These are phyloP conservation scores for Vulpes lagopus DNA, from an alignment of 2,113 vertebrate species.

Conservation along the genomic window DNA sequence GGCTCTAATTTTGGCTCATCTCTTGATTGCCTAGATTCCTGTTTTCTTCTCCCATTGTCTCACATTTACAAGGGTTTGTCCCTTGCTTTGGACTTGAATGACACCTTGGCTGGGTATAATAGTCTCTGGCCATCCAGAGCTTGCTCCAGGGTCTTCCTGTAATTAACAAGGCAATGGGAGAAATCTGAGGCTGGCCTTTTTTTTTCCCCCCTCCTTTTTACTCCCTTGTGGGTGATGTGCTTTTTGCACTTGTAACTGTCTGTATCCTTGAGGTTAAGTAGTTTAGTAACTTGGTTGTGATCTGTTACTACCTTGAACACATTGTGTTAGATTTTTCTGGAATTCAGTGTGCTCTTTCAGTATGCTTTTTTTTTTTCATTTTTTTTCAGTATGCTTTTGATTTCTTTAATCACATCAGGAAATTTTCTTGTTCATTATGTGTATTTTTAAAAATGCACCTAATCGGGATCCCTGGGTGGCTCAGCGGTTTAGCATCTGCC, in stretches of 20 bases:
- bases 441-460: neutral
- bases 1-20: neutral
- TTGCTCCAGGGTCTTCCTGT: neutral
- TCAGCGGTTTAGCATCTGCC: too few species aligned
- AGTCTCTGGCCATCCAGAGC: neutral
- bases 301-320: neutral
- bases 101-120: neutral
- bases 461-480: too few species aligned
- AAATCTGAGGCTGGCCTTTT: neutral
- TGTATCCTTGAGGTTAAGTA: neutral
- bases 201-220: rapidly evolving
- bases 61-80: neutral
- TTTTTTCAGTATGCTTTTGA: neutral
- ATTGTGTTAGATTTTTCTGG: neutral
- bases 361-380: too few species aligned
- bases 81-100: neutral
- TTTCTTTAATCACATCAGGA: neutral
- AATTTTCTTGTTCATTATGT: neutral
- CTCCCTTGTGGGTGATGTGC: neutral
- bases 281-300: neutral
- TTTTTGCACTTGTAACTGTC: neutral
- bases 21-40: neutral
- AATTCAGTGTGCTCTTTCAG: neutral
- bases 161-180: neutral
- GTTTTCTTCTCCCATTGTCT: neutral